These are phyloP conservation scores for Eristalis intricaria DNA, from an alignment of 2,888 invertebrate species.

Conservation along the genomic window DNA sequence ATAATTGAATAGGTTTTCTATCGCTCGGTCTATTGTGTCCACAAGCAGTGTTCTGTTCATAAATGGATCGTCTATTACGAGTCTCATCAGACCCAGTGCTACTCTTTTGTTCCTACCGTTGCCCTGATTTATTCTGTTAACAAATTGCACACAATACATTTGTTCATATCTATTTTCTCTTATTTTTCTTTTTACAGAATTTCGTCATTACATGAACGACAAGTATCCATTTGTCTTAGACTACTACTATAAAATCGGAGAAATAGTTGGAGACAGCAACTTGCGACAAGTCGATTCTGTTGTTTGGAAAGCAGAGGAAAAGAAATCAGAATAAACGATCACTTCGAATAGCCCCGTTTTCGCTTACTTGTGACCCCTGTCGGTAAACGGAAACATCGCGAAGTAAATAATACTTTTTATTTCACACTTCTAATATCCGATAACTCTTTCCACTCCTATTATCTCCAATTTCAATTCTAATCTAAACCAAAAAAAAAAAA, in stretches of 20 bases:
- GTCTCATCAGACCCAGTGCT: too few relatives aligned
- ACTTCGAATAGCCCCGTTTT: not conserved
- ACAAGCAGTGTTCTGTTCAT: too few relatives aligned
- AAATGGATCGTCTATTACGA: too few relatives aligned
- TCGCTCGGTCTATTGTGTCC: too few relatives aligned
- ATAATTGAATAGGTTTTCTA: too few relatives aligned
- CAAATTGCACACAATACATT: too few relatives aligned
- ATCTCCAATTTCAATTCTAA: conserved; percentile 40
- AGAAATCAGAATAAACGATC: conserved; percentile 74
- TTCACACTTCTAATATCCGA: conserved; percentile 49
- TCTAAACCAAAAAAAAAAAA: conserved; percentile 10
- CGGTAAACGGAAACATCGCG: not conserved
- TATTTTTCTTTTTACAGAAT: conserved; percentile 83
- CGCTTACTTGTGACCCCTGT: not conserved
- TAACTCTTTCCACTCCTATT: conserved; percentile 48
- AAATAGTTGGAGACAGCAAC: conserved; percentile 82
- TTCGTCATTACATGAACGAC: conserved; percentile 86
- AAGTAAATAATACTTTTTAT: conserved; percentile 61
- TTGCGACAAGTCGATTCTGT: conserved; percentile 83
- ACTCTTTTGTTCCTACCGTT: not conserved
- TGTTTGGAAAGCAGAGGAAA: conserved; percentile 82
- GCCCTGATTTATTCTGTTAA: too few relatives aligned
- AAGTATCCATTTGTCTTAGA: conserved; percentile 86
- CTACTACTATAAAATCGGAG: conserved; percentile 87
- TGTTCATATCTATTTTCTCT: conserved; percentile 15